Base-by-base conservation (phyloP, 2,797 vertebrate species). In the Notolabrus celidotus region DNA sequence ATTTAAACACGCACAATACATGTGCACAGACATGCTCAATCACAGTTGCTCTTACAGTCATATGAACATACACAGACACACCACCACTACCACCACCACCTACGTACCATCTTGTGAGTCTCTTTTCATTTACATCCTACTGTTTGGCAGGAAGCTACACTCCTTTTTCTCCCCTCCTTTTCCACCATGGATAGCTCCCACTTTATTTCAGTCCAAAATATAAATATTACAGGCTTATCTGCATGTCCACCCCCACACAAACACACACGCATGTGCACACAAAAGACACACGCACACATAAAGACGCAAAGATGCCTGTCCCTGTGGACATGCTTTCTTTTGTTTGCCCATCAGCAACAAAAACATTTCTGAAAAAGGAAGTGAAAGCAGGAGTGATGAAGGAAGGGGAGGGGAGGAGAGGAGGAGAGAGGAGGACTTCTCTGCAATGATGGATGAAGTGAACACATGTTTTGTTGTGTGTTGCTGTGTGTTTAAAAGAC, bases 141-240 rank as follows among this genome's bases (percentile, higher is more conserved):
- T 59, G 77, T 34, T 82, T 88, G 84, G 86, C 83, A 77, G 34
- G 20, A 69, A 41, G 34, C 58, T 71, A 17, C 53, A 27, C 56
- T 87, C 49, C 19, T 38, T 77, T 73, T 71, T 81, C 41, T 61
- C 71, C 71, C 56, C 61, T 55, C 74, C 46, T 82, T 31, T 80
- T 23, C 71, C 39, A 73, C 62, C 77, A 41, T 41, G 74, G 76
- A 83, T 56, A 55, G 70, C 56, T 66, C 79, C 49, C 59, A 49
- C 53, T 71, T 67, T 46, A 10, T 42, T 4, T 0, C 45, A 29
- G 36, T 85, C 74, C 39, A 78, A 82, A 89, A 87, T 87, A 82
- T 78, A 84, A 88, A 81, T 86, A 84, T 86, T 81, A 82, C 82
- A 84, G 61, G 82, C 86, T 89, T 84, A 86, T 88, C 80, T 82